A percentile compares a stretch with the other conserved stretches of the same genome.
phyloP scores from a whole-genome alignment of 1,140 invertebrate genomes.

The Lordiphosa collinella region DNA sequence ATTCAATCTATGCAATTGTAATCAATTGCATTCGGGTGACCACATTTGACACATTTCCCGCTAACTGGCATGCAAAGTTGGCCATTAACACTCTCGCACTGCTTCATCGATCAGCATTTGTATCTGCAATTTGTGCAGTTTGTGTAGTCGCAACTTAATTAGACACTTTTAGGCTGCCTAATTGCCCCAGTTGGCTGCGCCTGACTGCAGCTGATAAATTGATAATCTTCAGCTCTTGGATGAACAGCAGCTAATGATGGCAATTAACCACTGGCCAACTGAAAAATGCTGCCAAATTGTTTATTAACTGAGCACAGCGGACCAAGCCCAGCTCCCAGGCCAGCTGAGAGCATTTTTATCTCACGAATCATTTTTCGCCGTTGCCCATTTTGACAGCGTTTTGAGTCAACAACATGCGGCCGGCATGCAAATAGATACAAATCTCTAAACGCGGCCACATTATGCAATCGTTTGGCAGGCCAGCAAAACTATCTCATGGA shows the following conservation, averaged over 20 bases:
- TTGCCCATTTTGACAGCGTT: conserved; percentile 73
- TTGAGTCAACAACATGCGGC: conserved; percentile 72
- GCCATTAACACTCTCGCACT: neutral
- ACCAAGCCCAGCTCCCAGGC: conserved; percentile 20
- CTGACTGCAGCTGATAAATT: conserved; percentile 53
- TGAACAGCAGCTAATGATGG: conserved; percentile 73
- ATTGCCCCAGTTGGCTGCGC: conserved; percentile 47
- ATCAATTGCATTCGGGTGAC: too few species aligned
- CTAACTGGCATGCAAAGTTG: too few species aligned
- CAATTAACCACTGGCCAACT: conserved; percentile 55
- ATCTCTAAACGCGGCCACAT: conserved; percentile 62
- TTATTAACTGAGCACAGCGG: conserved; percentile 63
- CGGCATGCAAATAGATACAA: conserved; percentile 65
- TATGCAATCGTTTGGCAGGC: conserved; percentile 58
- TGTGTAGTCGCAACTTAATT: conserved; percentile 66
- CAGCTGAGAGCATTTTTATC: conserved; percentile 41
- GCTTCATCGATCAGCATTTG: conserved; percentile 61
- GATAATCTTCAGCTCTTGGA: conserved; percentile 61
- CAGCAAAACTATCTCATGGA: conserved; percentile 72
- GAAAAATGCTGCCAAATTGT: conserved; percentile 71
- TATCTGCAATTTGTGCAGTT: conserved; percentile 21
- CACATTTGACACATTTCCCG: too few species aligned
- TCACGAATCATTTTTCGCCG: conserved; percentile 66
- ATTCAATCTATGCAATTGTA: too few species aligned
- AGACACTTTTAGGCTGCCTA: conserved; percentile 68